Conservation (phyloP, 2,797 vertebrate genomes). For the Cuculus canorus region DNA sequence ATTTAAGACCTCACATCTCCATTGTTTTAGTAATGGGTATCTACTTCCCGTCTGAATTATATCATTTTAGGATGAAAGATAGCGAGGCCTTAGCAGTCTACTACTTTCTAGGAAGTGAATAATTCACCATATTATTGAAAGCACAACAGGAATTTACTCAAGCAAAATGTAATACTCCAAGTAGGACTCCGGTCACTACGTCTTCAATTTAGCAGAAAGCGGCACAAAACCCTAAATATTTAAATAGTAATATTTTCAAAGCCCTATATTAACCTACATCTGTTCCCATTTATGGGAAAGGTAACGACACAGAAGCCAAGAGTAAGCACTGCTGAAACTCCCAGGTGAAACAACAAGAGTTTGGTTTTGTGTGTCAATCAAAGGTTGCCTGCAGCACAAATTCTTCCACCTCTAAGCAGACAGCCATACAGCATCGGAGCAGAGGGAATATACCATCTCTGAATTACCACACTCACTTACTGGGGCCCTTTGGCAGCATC, state of each 20-base stretch:
- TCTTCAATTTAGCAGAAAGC: background rate
- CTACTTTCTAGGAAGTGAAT: background rate
- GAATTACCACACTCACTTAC: background rate
- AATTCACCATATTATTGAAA: background rate
- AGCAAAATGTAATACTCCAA: background rate
- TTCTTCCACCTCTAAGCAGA: background rate
- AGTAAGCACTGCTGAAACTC: background rate
- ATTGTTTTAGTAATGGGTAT: background rate
- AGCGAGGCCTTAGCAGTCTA: background rate
- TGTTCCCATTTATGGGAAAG: background rate
- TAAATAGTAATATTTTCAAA: background rate
- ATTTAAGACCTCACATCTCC: background rate
- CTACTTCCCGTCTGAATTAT: background rate
- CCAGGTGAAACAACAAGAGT: background rate
- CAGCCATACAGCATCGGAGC: background rate
- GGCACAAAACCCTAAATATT: background rate
- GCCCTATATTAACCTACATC: background rate
- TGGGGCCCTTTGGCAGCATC: background rate
- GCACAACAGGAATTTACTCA: background rate
- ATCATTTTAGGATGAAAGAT: background rate
- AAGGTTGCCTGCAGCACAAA: background rate
- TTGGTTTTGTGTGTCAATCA: constrained; percentile 10
- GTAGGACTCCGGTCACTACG: background rate
- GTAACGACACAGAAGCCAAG: background rate
- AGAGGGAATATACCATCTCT: background rate